Percentiles rank a stretch among this genome's conserved stretches.
Conservation (phyloP, 1,140 invertebrate genomes). For the Trissolcus basalis region DNA sequence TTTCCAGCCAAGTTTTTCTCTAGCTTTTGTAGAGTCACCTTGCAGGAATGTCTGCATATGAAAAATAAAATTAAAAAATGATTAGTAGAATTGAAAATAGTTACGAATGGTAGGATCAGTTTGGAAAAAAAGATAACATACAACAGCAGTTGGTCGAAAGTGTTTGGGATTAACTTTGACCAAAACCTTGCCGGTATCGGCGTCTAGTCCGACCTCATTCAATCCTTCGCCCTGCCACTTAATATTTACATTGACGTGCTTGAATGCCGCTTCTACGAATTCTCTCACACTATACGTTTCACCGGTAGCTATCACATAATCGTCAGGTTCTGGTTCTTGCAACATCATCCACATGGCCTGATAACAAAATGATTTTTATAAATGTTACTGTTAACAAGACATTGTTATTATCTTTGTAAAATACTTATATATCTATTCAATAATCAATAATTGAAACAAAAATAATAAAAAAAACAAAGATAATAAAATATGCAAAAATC, state of each 20-base stretch:
- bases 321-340: slow-evolving; percentile 94
- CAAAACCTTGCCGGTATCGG: slow-evolving; percentile 84
- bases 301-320: slow-evolving; percentile 98
- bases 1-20: slow-evolving; percentile 89
- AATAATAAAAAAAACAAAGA: too few relatives aligned
- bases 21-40: slow-evolving; percentile 94
- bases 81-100: too few relatives aligned
- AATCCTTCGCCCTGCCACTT: slow-evolving; percentile 92
- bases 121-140: too few relatives aligned
- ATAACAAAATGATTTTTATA: slow-evolving; percentile 48
- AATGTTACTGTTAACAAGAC: too few relatives aligned
- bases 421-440: too few relatives aligned
- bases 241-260: slow-evolving; percentile 83
- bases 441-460: too few relatives aligned
- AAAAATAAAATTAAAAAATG: too few relatives aligned
- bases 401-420: too few relatives aligned
- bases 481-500: too few relatives aligned
- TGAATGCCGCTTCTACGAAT: slow-evolving; percentile 96
- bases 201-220: slow-evolving; percentile 92
- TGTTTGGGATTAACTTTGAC: slow-evolving; percentile 95
- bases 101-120: too few relatives aligned
- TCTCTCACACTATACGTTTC: slow-evolving; percentile 96
- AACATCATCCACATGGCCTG: slow-evolving; percentile 99
- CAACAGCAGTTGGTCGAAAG: slow-evolving; percentile 98
- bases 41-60: slow-evolving; percentile 85